Conservation (phyloP, 2,888 invertebrate genomes). For the Malthinus flaveolus region DNA sequence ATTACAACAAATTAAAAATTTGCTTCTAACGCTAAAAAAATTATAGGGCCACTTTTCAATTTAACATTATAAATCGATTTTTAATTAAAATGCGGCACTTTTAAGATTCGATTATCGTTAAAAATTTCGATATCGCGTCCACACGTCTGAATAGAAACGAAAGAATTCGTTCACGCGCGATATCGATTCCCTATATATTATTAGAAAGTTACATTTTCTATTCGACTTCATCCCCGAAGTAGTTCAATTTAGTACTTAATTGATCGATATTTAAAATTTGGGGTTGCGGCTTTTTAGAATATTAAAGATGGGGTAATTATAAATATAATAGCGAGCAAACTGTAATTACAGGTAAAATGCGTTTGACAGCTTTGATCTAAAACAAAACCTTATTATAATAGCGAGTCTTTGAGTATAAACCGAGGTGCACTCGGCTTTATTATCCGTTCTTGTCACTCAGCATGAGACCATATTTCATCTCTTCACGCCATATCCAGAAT, state of each 20-base stretch:
- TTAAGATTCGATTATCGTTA: too few species aligned
- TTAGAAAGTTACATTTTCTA: neutral
- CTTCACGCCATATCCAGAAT: conserved; percentile 38
- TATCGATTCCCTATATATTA: conserved; percentile 9
- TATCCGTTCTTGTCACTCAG: conserved; percentile 43
- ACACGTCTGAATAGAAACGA: conserved; percentile 2
- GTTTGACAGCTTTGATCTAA: conserved; percentile 39
- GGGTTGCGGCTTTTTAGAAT: neutral
- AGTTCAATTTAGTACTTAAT: neutral
- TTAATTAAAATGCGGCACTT: too few species aligned
- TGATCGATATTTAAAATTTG: neutral
- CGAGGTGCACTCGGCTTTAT: conserved; percentile 40
- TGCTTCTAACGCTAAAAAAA: too few species aligned
- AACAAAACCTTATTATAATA: conserved; percentile 42
- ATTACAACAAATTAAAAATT: too few species aligned
- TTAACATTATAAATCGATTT: too few species aligned
- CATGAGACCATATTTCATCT: conserved; percentile 43
- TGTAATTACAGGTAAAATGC: conserved; percentile 26
- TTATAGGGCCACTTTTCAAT: too few species aligned
- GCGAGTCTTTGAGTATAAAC: conserved; percentile 32
- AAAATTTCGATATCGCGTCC: conserved; percentile 1
- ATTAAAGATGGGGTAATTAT: neutral
- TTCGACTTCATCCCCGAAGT: neutral
- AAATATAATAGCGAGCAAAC: conserved; percentile 3
- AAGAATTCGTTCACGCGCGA: conserved; percentile 5